Base-by-base conservation (phyloP, 2,888 invertebrate genomes). In the Schrankia costaestrigalis region DNA sequence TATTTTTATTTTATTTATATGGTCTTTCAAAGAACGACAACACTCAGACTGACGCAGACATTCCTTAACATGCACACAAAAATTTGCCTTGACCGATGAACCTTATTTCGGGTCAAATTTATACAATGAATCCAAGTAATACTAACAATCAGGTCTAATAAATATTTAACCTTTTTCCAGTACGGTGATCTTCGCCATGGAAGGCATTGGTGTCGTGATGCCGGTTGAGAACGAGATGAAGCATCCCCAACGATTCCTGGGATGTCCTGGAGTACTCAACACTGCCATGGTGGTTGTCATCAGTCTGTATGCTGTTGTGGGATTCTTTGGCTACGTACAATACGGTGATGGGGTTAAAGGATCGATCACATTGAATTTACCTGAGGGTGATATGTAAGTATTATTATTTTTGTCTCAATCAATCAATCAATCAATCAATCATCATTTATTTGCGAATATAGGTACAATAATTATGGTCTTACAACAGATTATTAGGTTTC, bases 161-260 rank as follows among this genome's bases (percentile, higher is more conserved):
- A 18, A 10, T 27, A 7, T 13, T 21, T n/a, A 2, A 25, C 11
- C 21, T 21, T 12, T 19, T 26, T 57, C 0, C 68, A 91, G 98
- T 31, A 98, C 97, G 0, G 98, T 97, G 0, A 93, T 99, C 52
- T 99, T 97, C 72, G 97, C 99, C 2, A 98, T 99, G 92, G 99
- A 99, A 87, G 97, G 96, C 15, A 98, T 99, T 41, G 95, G 95
- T 30, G 94, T 94, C 26, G 94, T 98, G 7, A 92, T 98, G 90
- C 98, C 98, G 0, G 92, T 98, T 10, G 97, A 97, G 75, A 97
- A 97, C 72, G 94, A 94, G 22, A 97, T 98, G 97, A 89, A 89
- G 10, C 91, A 92, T 17, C 96, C 96, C 0, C 85, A 92, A 43
- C 91, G 93, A 31, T 95, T 95, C 65, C 90, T 97, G 31, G 92